A percentile compares a stretch with the other conserved stretches of the same genome.
Conservation (phyloP, 2,888 invertebrate species). For the Osedax fenrisi region DNA sequence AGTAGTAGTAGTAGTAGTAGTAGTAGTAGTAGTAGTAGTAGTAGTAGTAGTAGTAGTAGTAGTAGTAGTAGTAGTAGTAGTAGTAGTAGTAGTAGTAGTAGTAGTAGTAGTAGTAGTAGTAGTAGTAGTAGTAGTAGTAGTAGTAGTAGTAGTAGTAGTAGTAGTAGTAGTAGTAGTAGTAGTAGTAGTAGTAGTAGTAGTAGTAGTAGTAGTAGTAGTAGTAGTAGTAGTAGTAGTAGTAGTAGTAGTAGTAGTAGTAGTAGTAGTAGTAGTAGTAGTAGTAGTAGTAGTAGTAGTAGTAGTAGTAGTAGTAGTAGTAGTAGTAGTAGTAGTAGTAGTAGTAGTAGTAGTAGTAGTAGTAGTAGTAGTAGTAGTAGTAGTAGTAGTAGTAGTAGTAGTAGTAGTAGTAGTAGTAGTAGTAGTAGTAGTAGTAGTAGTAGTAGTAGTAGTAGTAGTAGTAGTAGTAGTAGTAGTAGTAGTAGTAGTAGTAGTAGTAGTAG, state of each 20-base stretch:
- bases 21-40: conserved; percentile 36
- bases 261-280: too few species aligned
- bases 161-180: too few species aligned
- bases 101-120: conserved; percentile 35
- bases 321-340: conserved; percentile 27
- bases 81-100: conserved; percentile 36
- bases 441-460: conserved; percentile 32
- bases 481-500: conserved; percentile 32
- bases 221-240: too few species aligned
- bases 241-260: too few species aligned
- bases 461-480: conserved; percentile 31
- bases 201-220: too few species aligned
- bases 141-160: too few species aligned
- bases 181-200: too few species aligned
- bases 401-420: conserved; percentile 29
- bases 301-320: conserved; percentile 13
- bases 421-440: conserved; percentile 31
- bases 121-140: conserved; percentile 37
- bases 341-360: conserved; percentile 18
- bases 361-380: conserved; percentile 25
- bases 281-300: too few species aligned
- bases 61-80: conserved; percentile 37
- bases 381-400: conserved; percentile 30
- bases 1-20: conserved; percentile 32
- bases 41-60: conserved; percentile 35